Percentiles rank a stretch among this genome's conserved stretches.
phyloP scores from a whole-genome alignment of 2,888 invertebrate species.

The Cerastoderma edule region DNA sequence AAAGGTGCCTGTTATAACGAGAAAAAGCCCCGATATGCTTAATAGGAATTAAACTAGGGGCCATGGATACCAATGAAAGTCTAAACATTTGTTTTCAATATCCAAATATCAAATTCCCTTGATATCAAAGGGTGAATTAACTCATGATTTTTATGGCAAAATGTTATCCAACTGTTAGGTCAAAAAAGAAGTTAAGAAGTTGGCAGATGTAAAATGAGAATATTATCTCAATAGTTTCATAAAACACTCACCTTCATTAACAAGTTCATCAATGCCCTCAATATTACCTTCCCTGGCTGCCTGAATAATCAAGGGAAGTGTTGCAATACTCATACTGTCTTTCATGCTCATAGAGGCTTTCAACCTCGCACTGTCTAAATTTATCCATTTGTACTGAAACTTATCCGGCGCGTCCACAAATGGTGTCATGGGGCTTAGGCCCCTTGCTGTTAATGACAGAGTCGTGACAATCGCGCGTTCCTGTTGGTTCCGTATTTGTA shows the following conservation, averaged over 20 bases:
- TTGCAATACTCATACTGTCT: slow-evolving; percentile 71
- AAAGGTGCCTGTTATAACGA: no score
- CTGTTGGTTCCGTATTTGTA: slow-evolving; percentile 75
- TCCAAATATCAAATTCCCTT: no score
- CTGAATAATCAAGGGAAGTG: slow-evolving; percentile 76
- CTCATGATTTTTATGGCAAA: no score
- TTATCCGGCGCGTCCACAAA: slow-evolving; percentile 82
- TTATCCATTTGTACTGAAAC: slow-evolving; percentile 82
- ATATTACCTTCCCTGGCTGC: slow-evolving; percentile 79
- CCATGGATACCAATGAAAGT: no score
- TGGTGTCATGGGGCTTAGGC: slow-evolving; percentile 83
- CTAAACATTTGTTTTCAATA: no score
- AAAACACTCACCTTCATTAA: slow-evolving; percentile 74
- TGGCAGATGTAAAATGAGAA: no score
- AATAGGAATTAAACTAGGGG: no score
- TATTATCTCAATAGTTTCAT: background rate
- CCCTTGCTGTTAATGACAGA: slow-evolving; percentile 78
- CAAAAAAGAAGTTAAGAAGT: no score
- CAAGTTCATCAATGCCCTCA: slow-evolving; percentile 72
- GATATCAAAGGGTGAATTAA: no score
- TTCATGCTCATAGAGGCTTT: slow-evolving; percentile 68
- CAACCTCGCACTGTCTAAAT: slow-evolving; percentile 76
- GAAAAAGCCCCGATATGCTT: no score
- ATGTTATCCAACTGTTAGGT: no score
- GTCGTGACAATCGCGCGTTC: slow-evolving; percentile 74